Base-by-base conservation (phyloP, 2,113 vertebrate genomes). In the Crotalus tigris region DNA sequence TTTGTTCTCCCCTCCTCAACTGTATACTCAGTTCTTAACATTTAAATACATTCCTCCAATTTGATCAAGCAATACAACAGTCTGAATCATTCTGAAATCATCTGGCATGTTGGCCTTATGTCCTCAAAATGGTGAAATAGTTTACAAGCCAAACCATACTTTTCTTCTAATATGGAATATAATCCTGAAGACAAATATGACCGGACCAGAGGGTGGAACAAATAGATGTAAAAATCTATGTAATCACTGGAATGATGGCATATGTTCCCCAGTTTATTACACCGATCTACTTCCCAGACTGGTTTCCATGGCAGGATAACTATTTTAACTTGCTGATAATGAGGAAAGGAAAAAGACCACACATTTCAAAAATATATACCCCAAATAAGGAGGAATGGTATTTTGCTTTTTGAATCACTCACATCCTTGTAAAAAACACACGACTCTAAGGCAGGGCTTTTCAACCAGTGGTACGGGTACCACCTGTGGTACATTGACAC, bases 111-210 rank as follows among this genome's bases (percentile, higher is more conserved):
- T 3, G 6, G 19, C 58, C 93, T 93, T 86, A 23, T 90, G 59
- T 53, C 90, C 91, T 91, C 53, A 94, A 89, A 90, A 93, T 1
- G 90, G 64, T 85, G 89, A 96, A 92, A 19, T 23, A 33, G 91
- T 95, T 86, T 90, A 86, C 93, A 94, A 91, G 81, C 69, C 91
- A 0, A 3, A 95, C 81, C 89, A 92, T 24, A n/a, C 90, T 95
- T 96, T 95, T 95, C 92, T 88, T 91, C 46, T 94, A 96, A 95
- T 21, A 94, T 10, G 54, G 87, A 95, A 91, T 92, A 57, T 95
- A 96, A 96, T 95, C 93, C 95, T 94, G 81, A 53, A 95, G 95
- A 94, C 94, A 95, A 96, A 87, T 92, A 90, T 85, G 95, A 91
- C 39, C 51, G 91, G 61, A 95, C 24, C 91, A 55, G 51, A 81